A percentile compares a stretch with the other conserved stretches of the same genome.
Evolutionary conservation across 1,140 invertebrate species (phyloP).

Genomic region (Zaprionus africanus): DNA sequence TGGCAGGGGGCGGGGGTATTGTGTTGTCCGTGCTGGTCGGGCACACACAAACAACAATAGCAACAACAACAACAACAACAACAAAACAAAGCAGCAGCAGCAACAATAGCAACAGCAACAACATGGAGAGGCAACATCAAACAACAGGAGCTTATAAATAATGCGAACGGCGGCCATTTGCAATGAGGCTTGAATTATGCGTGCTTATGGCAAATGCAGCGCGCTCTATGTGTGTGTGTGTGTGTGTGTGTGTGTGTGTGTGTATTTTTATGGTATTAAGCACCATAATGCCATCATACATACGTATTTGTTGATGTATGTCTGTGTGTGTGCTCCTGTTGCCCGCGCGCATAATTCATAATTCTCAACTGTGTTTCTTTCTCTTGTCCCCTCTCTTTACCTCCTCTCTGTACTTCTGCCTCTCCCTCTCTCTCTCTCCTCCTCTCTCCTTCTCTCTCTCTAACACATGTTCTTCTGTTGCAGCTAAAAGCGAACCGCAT

Average conservation of each 20-base stretch:
- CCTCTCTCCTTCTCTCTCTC: not conserved
- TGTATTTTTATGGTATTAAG: constrained; percentile 33
- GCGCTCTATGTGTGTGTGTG: not conserved
- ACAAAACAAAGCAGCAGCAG: not conserved
- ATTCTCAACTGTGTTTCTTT: constrained; percentile 15
- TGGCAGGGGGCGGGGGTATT: no score
- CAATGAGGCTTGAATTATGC: constrained; percentile 23
- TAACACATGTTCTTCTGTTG: constrained; percentile 19
- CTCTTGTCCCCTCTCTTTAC: not conserved
- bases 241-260: not conserved
- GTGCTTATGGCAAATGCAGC: constrained; percentile 1
- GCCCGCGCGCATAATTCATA: constrained; percentile 17
- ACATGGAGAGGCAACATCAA: constrained; percentile 14
- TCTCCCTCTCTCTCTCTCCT: not conserved
- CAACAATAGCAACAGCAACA: constrained; percentile 11
- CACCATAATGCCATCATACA: constrained; percentile 5
- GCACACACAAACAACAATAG: constrained; percentile 1
- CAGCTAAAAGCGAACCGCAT: constrained; percentile 86
- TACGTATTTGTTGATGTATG: constrained; percentile 12
- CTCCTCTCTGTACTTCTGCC: not conserved
- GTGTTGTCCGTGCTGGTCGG: not conserved
- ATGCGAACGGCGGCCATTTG: constrained; percentile 27
- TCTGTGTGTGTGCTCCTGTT: constrained; percentile 7
- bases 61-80: constrained; percentile 6
- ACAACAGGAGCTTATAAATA: constrained; percentile 49